Evolutionary conservation across 2,113 vertebrate species (phyloP), one percentile per base, ranked within the genome.

Genomic region (Corythoichthys intestinalis): DNA sequence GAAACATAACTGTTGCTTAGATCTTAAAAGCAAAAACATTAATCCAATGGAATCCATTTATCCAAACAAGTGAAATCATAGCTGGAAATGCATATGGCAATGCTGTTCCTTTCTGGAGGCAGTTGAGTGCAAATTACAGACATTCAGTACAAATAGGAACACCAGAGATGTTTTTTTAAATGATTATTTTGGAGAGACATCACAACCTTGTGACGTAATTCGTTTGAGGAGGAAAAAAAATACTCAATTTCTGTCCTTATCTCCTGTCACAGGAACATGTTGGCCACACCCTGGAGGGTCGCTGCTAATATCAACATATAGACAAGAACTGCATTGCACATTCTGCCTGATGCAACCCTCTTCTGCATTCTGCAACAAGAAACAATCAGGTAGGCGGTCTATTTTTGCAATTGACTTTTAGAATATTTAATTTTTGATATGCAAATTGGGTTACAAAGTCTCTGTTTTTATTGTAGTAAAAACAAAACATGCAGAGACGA

Each of bases 401-500:
- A 2, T 61, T 66, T 66, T 41, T 0, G 2, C 2, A 69, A 69
- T 69, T 65, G 17, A 61, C 53, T 15, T 37, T 38, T 58, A 57
- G 4, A 57, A 10, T 12, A 57, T 57, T 57, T 57, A 4, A 12
- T 35, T 13, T 28, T 13, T 57, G 28, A 37, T 5, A 37, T 35
- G 34, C 10, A 28, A 28, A 11, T 56, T n/a, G 1, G 28, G 12
- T 37, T 5, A 37, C 34, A 57, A 13, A 52, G 6, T 38, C 7
- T 57, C 1, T 69, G 54, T 73, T 50, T 75, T 28, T 75, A 72
- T 69, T 79, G 59, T 46, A 28, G 34, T 63, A 86, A 83, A 15
- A 41, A 66, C 61, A 34, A 71, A 85, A 1, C 68, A 91, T 88
- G 89, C n/a, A 54, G 47, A 75, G 61, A 63, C 9, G 58, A 71